Evolutionary conservation across 64 coral and sea anemone species (phyloP).

Genomic region (Orbicella faveolata): DNA sequence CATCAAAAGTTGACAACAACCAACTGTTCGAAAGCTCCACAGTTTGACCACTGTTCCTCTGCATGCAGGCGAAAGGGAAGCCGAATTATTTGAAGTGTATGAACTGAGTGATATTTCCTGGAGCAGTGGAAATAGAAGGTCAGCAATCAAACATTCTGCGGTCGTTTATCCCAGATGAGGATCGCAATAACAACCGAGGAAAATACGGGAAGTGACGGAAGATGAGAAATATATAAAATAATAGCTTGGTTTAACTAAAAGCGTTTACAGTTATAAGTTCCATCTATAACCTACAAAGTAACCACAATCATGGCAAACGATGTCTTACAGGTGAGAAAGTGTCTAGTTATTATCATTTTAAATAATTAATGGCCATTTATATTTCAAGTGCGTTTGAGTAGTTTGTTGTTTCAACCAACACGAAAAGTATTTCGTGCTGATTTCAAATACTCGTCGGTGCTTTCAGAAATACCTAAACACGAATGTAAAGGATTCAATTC

Average conservation of each 20-base stretch:
- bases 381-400: not conserved
- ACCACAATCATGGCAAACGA: not conserved
- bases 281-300: not conserved
- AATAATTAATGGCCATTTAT: not conserved
- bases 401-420: not conserved
- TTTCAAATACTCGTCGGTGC: not conserved
- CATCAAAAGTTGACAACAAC: slow-evolving; percentile 10
- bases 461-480: no score
- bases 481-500: no score
- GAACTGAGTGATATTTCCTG: not conserved
- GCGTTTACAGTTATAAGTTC: not conserved
- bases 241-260: not conserved
- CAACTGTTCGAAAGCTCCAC: not conserved
- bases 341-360: not conserved
- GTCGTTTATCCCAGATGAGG: not conserved
- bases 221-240: not conserved
- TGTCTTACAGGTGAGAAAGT: not conserved
- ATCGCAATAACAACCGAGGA: not conserved
- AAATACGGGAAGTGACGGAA: not conserved
- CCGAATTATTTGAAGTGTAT: not conserved
- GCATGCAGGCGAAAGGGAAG: not conserved
- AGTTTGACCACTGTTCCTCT: not conserved
- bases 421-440: not conserved
- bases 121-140: not conserved
- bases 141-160: not conserved